A percentile compares a stretch with the other conserved stretches of the same genome.
Evolutionary conservation across 1,140 invertebrate genomes (phyloP).

Genomic region (Pseudomyrmex concolor): DNA sequence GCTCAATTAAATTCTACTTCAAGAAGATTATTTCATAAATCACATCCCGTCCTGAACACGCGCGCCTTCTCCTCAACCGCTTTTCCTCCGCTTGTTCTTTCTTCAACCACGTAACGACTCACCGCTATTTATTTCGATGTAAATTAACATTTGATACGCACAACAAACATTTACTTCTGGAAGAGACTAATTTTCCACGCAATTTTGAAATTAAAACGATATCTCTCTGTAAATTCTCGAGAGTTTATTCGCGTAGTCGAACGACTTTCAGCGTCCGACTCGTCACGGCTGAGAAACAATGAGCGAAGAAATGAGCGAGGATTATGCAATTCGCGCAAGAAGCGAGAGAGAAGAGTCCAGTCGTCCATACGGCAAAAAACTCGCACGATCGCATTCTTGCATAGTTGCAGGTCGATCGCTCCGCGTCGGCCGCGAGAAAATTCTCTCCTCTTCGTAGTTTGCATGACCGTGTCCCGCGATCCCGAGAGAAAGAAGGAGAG

Average conservation of each 20-base stretch:
- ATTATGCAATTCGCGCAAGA: conserved; percentile 51
- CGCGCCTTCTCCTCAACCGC: conserved; percentile 17
- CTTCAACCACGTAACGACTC: conserved; percentile 13
- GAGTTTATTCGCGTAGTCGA: conserved; percentile 1
- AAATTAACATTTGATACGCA: neutral
- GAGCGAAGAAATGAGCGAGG: conserved; percentile 12
- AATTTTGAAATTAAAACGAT: too few species aligned
- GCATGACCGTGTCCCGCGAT: neutral
- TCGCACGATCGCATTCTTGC: conserved; percentile 28
- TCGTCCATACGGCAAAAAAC: conserved; percentile 30
- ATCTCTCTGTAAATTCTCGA: too few species aligned
- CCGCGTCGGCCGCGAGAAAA: neutral
- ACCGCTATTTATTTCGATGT: conserved; percentile 12
- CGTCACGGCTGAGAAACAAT: conserved; percentile 38
- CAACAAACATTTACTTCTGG: neutral
- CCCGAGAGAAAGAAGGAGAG: neutral
- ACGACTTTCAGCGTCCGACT: neutral
- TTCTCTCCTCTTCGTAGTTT: conserved; percentile 1
- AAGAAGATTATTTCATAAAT: conserved; percentile 74
- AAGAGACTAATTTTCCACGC: neutral
- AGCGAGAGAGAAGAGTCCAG: conserved; percentile 1
- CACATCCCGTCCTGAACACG: conserved; percentile 63
- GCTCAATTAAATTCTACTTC: conserved; percentile 76
- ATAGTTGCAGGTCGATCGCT: conserved; percentile 8
- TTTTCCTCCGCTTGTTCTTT: conserved; percentile 28